phyloP scores from a whole-genome alignment of 2,113 vertebrate genomes.

The Dasyurus viverrinus region DNA sequence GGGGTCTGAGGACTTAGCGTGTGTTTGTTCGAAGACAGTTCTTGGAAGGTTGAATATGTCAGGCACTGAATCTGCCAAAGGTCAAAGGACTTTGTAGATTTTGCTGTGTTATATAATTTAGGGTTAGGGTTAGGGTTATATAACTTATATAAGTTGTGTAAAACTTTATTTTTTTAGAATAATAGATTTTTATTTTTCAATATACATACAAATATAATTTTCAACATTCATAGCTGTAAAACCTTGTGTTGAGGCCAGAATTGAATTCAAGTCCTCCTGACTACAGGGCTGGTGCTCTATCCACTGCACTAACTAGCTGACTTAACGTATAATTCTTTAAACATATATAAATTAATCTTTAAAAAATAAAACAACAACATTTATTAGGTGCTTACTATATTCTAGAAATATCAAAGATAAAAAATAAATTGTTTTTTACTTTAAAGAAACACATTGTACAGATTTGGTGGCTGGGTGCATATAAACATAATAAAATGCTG shows the following conservation, averaged over 20 bases:
- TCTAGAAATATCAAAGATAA: neutral
- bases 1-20: neutral
- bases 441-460: neutral
- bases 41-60: neutral
- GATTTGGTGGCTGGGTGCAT: neutral
- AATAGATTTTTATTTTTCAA: no score
- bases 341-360: neutral
- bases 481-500: neutral
- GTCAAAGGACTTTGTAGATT: neutral
- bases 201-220: no score
- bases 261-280: no score
- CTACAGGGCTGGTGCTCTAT: no score
- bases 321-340: no score
- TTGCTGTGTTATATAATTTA: neutral
- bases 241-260: no score
- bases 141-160: neutral
- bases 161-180: no score
- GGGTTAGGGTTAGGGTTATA: no score
- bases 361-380: neutral
- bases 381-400: neutral
- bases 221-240: no score
- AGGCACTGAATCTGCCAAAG: neutral
- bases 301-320: no score
- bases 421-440: neutral
- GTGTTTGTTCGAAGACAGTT: neutral